Evolutionary conservation across 2,888 invertebrate species (phyloP).

Genomic region (Willowsia nigromaculata): DNA sequence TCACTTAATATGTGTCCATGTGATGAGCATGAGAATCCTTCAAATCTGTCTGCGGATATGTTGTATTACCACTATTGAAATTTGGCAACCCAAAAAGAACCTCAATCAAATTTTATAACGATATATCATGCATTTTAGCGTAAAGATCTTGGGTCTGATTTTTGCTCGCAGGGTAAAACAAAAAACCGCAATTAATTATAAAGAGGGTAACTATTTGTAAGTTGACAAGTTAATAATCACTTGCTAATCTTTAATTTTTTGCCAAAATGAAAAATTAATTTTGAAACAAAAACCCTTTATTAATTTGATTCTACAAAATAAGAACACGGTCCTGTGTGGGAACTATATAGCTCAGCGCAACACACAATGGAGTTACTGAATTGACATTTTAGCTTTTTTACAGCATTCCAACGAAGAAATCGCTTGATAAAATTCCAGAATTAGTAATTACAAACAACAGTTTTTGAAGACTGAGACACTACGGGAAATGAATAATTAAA

Average conservation of each 20-base stretch:
- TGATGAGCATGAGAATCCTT: neutral
- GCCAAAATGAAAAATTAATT: constrained; percentile 67
- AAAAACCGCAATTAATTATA: constrained; percentile 43
- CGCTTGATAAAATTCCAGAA: too few relatives aligned
- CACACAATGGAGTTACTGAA: constrained; percentile 18
- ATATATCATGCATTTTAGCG: too few relatives aligned
- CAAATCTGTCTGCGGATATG: too few relatives aligned
- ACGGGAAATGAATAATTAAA: neutral
- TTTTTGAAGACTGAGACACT: neutral
- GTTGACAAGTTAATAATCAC: constrained; percentile 64
- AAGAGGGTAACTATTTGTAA: constrained; percentile 43
- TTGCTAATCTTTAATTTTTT: constrained; percentile 9
- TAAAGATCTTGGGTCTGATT: too few relatives aligned
- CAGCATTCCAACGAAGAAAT: too few relatives aligned
- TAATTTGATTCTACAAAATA: neutral
- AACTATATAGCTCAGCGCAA: neutral
- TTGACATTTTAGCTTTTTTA: neutral
- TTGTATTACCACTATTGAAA: neutral
- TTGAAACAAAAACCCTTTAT: neutral
- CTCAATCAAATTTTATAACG: too few relatives aligned
- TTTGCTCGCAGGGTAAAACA: neutral
- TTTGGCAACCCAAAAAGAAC: too few relatives aligned
- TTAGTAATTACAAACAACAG: too few relatives aligned
- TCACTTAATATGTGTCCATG: neutral
- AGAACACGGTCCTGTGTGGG: constrained; percentile 22